Evolutionary conservation across 2,113 vertebrate species (phyloP).

Genomic region (Bubalus kerabau): DNA sequence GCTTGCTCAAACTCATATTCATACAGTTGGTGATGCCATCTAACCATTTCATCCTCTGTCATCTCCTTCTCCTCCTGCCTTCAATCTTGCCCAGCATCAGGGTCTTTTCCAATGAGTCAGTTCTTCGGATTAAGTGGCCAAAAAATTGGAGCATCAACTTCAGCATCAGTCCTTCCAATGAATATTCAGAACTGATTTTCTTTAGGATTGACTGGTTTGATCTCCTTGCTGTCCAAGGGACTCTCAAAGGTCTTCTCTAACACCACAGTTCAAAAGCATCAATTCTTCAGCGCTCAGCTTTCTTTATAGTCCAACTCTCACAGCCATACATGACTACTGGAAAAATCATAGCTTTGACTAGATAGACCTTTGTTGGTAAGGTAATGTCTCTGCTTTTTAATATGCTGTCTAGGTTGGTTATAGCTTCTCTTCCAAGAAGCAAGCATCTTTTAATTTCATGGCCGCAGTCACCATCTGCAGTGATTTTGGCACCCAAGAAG

Average conservation of each 20-base stretch:
- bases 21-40: neutral
- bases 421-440: neutral
- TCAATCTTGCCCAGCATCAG: neutral
- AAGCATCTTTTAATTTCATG: neutral
- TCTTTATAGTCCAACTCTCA: neutral
- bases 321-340: neutral
- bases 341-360: neutral
- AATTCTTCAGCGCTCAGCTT: neutral
- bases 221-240: neutral
- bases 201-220: neutral
- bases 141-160: neutral
- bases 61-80: neutral
- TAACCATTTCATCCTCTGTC: neutral
- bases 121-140: fast-evolving
- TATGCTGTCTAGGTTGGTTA: neutral
- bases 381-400: neutral
- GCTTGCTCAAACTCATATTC: neutral
- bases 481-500: neutral
- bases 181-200: neutral
- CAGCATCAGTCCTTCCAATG: neutral
- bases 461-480: neutral
- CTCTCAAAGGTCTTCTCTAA: neutral
- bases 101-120: neutral
- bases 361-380: neutral
- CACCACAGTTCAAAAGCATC: neutral